These are phyloP conservation scores for Betta splendens DNA, from an alignment of 2,797 vertebrate genomes.

Conservation along the genomic window DNA sequence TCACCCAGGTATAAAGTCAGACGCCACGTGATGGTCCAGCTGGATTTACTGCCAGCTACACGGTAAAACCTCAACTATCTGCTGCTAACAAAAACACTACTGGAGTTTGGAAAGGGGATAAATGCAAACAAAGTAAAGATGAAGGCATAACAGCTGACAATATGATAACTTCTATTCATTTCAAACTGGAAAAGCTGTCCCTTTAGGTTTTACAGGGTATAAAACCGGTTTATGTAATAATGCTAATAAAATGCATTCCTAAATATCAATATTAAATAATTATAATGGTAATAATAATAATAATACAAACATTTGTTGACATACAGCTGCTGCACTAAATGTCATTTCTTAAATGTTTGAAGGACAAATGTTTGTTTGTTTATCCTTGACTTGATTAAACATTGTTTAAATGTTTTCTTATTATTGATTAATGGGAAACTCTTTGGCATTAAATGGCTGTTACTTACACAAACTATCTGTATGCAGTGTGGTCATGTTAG, in stretches of 20 bases:
- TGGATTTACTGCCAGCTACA: slow-evolving; percentile 17
- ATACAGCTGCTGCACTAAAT: no score
- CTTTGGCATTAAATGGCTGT: slow-evolving; percentile 50
- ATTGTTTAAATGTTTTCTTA: slow-evolving; percentile 1
- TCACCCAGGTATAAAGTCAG: slow-evolving; percentile 30
- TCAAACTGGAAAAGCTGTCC: slow-evolving; percentile 4
- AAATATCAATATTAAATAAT: no score
- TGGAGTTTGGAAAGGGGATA: slow-evolving; percentile 14
- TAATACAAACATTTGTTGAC: no score
- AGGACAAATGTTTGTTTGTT: no score
- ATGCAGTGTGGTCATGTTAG: not conserved
- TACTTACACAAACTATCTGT: slow-evolving; percentile 16
- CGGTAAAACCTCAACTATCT: slow-evolving; percentile 17
- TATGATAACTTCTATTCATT: slow-evolving; percentile 50
- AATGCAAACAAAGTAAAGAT: slow-evolving; percentile 21
- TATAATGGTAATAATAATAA: no score
- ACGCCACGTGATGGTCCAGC: slow-evolving; percentile 11
- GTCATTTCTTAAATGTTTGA: no score
- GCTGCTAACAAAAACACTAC: slow-evolving; percentile 28
- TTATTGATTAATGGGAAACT: slow-evolving; percentile 18
- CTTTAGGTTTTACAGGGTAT: slow-evolving; percentile 14
- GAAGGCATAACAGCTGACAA: slow-evolving; percentile 28
- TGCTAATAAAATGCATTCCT: no score
- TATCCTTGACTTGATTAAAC: no score
- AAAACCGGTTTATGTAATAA: slow-evolving; percentile 5